Evolutionary conservation across 1,140 invertebrate genomes (phyloP).

Genomic region (Panagrolaimus sp.): DNA sequence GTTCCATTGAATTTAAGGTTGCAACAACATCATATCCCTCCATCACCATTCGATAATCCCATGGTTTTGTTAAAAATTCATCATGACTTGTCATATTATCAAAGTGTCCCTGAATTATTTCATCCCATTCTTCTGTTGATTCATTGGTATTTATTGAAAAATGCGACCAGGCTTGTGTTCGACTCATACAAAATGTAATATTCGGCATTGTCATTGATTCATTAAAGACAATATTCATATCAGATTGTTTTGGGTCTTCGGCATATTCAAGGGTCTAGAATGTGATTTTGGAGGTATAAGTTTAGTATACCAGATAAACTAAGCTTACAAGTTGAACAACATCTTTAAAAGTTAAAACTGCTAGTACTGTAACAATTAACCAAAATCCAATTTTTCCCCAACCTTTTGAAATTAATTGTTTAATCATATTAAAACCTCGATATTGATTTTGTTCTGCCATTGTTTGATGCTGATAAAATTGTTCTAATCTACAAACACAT

Average conservation of each 20-base stretch:
- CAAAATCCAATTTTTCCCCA: slow-evolving; percentile 48
- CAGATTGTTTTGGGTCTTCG: slow-evolving; percentile 44
- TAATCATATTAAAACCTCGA: neutral
- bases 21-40: slow-evolving; percentile 44
- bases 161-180: slow-evolving; percentile 44
- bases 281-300: neutral
- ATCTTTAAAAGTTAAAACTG: slow-evolving; percentile 54
- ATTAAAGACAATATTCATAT: slow-evolving; percentile 46
- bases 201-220: slow-evolving; percentile 49
- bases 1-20: slow-evolving; percentile 42
- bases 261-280: slow-evolving; percentile 40
- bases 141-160: slow-evolving; percentile 34
- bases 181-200: slow-evolving; percentile 48
- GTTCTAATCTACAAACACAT: too few species aligned
- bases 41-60: slow-evolving; percentile 44
- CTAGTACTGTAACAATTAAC: slow-evolving; percentile 55
- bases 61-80: slow-evolving; percentile 27
- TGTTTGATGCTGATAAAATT: neutral
- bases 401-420: slow-evolving; percentile 13
- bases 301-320: slow-evolving; percentile 2
- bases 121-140: slow-evolving; percentile 32
- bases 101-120: slow-evolving; percentile 21
- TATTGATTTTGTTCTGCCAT: neutral
- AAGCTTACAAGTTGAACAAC: slow-evolving; percentile 48
- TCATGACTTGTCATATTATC: slow-evolving; percentile 33